Conservation (phyloP, 1,140 invertebrate genomes). For the Pomacea maculata region DNA sequence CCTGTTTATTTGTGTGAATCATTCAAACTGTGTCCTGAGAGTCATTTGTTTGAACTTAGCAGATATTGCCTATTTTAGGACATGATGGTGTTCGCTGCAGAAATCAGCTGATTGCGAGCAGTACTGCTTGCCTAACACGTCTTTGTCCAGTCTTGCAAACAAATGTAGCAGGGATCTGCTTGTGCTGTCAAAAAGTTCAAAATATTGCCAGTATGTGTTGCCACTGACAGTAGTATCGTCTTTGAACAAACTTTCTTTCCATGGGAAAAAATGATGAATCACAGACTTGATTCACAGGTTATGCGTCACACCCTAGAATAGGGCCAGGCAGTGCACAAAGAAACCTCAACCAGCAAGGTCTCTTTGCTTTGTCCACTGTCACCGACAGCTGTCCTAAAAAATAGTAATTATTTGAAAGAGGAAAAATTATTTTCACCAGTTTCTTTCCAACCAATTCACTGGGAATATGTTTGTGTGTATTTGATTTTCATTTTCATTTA, state of each 20-base stretch:
- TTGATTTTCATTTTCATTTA: too few species aligned
- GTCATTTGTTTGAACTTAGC: background rate
- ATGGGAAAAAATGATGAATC: background rate
- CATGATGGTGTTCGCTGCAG: background rate
- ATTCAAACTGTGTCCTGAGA: background rate
- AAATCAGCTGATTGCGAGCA: constrained; percentile 1
- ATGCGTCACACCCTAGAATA: background rate
- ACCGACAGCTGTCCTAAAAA: background rate
- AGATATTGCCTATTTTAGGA: background rate
- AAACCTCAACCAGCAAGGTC: too few species aligned
- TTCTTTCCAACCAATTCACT: background rate
- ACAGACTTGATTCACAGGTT: background rate
- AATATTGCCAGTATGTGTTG: background rate
- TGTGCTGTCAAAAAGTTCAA: background rate
- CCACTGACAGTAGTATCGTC: background rate
- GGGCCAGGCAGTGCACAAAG: background rate
- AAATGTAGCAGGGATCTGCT: background rate
- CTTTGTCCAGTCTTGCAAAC: background rate
- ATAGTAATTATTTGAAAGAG: background rate
- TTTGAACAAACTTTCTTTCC: background rate
- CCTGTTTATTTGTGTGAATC: background rate
- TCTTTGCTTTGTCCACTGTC: too few species aligned
- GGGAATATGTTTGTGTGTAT: background rate
- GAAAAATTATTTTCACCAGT: background rate
- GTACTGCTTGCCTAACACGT: background rate